Percentiles rank a stretch among this genome's conserved stretches.
Evolutionary conservation across 2,797 vertebrate genomes (phyloP).

Genomic region (Lepus townsendii): DNA sequence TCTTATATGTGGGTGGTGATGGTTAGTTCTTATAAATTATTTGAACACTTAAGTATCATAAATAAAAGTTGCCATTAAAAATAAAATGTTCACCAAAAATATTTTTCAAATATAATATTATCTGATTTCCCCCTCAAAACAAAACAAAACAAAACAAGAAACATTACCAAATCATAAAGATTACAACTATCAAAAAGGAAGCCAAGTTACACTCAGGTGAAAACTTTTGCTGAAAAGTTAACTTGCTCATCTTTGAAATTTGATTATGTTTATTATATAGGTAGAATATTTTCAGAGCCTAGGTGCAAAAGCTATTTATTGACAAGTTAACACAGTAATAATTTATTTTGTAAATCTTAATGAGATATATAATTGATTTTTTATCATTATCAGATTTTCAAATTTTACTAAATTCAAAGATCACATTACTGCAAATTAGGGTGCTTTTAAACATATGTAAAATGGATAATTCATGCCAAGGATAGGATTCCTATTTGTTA

Average conservation of each 20-base stretch:
- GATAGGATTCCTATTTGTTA: not conserved
- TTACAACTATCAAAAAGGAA: slow-evolving; percentile 53
- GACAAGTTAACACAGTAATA: slow-evolving; percentile 9
- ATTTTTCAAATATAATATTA: slow-evolving; percentile 69
- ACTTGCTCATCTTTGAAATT: slow-evolving; percentile 65
- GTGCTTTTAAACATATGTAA: not conserved
- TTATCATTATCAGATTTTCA: not conserved
- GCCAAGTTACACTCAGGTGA: slow-evolving; percentile 63
- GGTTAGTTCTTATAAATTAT: slow-evolving; percentile 69
- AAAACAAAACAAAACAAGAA: slow-evolving; percentile 17
- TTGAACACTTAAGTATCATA: slow-evolving; percentile 67
- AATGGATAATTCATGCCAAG: not conserved
- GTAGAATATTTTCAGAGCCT: slow-evolving; percentile 32
- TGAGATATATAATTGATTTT: not conserved
- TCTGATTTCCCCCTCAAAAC: slow-evolving; percentile 64
- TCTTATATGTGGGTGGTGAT: slow-evolving; percentile 57
- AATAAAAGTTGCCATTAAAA: slow-evolving; percentile 69
- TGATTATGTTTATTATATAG: slow-evolving; percentile 30
- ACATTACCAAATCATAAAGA: slow-evolving; percentile 56
- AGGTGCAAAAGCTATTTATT: slow-evolving; percentile 18
- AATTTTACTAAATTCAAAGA: not conserved
- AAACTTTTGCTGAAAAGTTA: slow-evolving; percentile 60
- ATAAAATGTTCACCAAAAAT: slow-evolving; percentile 59
- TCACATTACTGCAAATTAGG: not conserved
- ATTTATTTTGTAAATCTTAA: slow-evolving; percentile 45